Base-by-base conservation (phyloP, 2,113 vertebrate species). In the Lophius piscatorius region DNA sequence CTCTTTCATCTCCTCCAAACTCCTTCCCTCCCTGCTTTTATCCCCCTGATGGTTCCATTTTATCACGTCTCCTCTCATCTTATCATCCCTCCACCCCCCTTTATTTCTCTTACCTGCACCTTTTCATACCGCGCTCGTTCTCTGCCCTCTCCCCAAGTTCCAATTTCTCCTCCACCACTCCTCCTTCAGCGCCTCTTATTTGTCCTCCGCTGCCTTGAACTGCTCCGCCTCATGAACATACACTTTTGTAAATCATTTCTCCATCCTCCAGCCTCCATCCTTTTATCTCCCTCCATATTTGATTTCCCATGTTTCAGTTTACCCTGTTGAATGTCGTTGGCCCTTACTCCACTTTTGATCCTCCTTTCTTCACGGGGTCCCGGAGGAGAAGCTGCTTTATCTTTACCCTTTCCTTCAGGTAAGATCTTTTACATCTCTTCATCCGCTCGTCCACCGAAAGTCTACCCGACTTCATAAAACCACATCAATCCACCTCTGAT, bases 1-100 rank as follows among this genome's bases (percentile, higher is more conserved):
- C 18, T 40, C 14, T 61, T 42, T 56, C 26, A 46, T 45, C 23
- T 11, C 18, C 13, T 40, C 12, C 36, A 31, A 31, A n/a, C n/a
- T n/a, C n/a, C n/a, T 10, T 26, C 18, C 9, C 42, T 24, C 46
- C n/a, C 55, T 36, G n/a, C 61, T 31, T 73, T 47, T 55, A 59
- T 62, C 44, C 40, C 60, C 23, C 31, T 47, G 47, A 24, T 35
- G 59, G 29, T 16, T 17, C 16, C 38, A 16, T 20, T 49, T 61
- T 36, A 21, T 42, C 11, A 33, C 18, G 36, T 49, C 31, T 36
- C 33, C 13, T 41, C 21, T 20, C 33, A 42, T 68, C 33, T 51
- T 44, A 50, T 58, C 34, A 47, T 69, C 44, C 33, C 23, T 49
- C 13, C 42, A 47, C 44, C 18, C 20, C 35, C 46, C 31, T 21